Conservation (phyloP, 2,797 vertebrate genomes). For the Neopelma chrysocephalum region DNA sequence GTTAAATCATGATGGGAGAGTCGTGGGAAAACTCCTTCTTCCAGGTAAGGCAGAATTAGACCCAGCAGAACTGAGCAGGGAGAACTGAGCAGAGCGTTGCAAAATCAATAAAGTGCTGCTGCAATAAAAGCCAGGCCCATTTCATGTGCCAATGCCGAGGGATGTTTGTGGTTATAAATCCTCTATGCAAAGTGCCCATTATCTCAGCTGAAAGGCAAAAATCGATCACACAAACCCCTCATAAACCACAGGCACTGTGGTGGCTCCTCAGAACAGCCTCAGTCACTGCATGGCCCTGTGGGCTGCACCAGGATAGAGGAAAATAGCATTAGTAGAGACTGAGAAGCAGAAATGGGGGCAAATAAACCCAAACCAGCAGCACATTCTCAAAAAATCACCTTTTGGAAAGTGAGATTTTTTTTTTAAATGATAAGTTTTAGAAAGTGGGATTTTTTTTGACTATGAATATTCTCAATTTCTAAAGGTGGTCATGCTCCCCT, state of each 20-base stretch:
- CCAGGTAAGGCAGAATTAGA: background rate
- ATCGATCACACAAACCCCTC: background rate
- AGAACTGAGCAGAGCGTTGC: background rate
- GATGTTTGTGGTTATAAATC: background rate
- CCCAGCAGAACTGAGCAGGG: background rate
- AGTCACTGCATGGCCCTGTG: too few relatives aligned
- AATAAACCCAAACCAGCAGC: accelerated
- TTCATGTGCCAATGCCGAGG: background rate
- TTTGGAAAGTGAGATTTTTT: background rate
- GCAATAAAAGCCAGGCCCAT: background rate
- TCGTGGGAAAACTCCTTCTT: background rate
- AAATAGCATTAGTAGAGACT: background rate
- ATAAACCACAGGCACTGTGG: background rate
- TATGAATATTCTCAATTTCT: background rate
- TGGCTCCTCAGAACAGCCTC: background rate
- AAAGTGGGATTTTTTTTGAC: accelerated
- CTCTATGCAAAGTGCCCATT: background rate
- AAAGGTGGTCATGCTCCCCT: accelerated
- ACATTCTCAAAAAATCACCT: accelerated
- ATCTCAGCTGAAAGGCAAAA: background rate
- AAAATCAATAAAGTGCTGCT: background rate
- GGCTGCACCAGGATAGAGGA: background rate
- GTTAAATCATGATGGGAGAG: background rate
- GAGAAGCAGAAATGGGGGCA: background rate
- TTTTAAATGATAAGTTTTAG: accelerated